phyloP scores from a whole-genome alignment of 1,140 invertebrate species.

The Acyrthosiphon pisum region DNA sequence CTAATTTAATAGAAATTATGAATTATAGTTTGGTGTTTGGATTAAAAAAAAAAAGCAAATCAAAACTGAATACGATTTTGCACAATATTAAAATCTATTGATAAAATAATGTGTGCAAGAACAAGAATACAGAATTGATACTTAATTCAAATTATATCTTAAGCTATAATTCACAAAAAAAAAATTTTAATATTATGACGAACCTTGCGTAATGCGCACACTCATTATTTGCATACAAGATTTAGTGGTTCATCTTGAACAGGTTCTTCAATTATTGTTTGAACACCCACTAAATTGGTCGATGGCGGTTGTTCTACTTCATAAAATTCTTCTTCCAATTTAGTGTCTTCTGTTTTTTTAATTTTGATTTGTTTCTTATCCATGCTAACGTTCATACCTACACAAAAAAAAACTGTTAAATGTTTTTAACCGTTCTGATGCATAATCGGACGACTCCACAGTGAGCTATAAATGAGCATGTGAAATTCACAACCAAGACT shows the following conservation, averaged over 20 bases:
- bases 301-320: conserved; percentile 49
- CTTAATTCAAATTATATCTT: conserved; percentile 3
- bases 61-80: background rate
- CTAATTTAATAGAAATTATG: background rate
- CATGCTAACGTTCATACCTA: conserved; percentile 56
- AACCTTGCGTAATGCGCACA: background rate
- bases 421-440: conserved; percentile 39
- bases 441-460: conserved; percentile 45
- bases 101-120: background rate
- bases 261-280: conserved; percentile 11
- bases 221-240: background rate
- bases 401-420: conserved; percentile 56
- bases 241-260: background rate
- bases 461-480: background rate
- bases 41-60: background rate
- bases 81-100: background rate
- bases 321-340: conserved; percentile 20
- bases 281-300: background rate
- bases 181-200: background rate
- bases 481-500: conserved; percentile 19
- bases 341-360: conserved; percentile 31
- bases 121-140: background rate
- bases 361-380: conserved; percentile 57
- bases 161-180: conserved; percentile 1
- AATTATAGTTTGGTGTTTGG: background rate